phyloP scores from a whole-genome alignment of 2,113 vertebrate species.

The Centropus bengalensis region DNA sequence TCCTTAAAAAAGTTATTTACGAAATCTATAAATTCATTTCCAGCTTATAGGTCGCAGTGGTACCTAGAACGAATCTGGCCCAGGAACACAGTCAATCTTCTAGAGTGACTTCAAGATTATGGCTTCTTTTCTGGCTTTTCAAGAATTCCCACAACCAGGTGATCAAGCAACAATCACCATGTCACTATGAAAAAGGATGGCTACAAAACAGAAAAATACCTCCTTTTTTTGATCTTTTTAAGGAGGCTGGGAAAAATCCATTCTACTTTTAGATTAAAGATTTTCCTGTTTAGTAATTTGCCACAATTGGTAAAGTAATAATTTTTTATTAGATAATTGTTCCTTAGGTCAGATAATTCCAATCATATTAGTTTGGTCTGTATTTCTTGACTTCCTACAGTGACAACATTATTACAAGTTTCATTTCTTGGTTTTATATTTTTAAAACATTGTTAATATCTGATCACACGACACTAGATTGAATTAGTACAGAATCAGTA shows the following conservation, averaged over 20 bases:
- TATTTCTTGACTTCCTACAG: neutral
- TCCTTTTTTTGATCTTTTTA: neutral
- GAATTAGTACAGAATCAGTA: neutral
- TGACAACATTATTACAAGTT: neutral
- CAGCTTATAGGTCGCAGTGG: neutral
- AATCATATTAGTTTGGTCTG: neutral
- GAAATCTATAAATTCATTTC: neutral
- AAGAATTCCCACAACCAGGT: neutral
- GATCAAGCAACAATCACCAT: neutral
- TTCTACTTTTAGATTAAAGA: neutral
- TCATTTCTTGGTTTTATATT: neutral
- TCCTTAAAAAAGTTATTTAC: neutral
- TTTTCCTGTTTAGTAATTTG: neutral
- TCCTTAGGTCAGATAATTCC: neutral
- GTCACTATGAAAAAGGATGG: neutral
- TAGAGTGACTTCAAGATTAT: neutral
- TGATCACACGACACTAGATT: neutral
- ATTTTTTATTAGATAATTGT: neutral
- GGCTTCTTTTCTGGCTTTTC: neutral
- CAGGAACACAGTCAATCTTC: neutral
- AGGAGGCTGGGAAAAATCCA: neutral
- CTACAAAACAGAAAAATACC: neutral
- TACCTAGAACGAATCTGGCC: neutral
- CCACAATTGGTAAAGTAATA: neutral
- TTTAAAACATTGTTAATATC: neutral